Conservation (phyloP, 2,888 invertebrate genomes). For the Drosophila meridiana region DNA sequence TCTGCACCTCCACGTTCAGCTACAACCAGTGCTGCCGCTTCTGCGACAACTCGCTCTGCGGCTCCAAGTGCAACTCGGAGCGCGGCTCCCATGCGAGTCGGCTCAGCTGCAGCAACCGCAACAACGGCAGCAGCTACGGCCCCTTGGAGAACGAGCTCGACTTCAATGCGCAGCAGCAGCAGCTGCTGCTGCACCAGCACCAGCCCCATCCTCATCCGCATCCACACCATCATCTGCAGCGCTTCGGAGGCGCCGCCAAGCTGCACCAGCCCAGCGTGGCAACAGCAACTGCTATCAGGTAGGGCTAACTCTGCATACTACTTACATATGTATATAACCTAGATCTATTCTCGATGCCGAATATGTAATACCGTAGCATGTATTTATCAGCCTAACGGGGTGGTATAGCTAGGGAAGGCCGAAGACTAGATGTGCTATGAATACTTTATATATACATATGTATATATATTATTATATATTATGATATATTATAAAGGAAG, state of each 20-base stretch:
- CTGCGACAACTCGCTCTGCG: constrained; percentile 84
- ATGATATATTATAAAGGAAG: too few species aligned
- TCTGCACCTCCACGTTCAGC: constrained; percentile 85
- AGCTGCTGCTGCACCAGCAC: constrained; percentile 13
- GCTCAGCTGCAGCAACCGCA: constrained; percentile 54
- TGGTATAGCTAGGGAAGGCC: too few species aligned
- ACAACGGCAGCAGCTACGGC: constrained; percentile 6
- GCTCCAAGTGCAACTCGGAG: constrained; percentile 84
- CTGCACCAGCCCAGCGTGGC: constrained; percentile 30
- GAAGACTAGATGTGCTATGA: too few species aligned
- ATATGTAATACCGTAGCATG: too few species aligned
- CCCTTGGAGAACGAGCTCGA: constrained; percentile 34
- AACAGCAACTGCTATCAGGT: constrained; percentile 55
- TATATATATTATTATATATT: too few species aligned
- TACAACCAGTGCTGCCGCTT: constrained; percentile 84
- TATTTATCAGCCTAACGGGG: too few species aligned
- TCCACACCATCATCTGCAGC: constrained; percentile 34
- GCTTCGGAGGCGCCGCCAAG: constrained; percentile 49
- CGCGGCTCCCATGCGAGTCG: constrained; percentile 69
- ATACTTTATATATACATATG: too few species aligned
- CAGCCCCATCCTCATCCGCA: constrained; percentile 39
- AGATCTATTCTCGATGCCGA: too few species aligned
- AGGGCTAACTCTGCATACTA: neutral
- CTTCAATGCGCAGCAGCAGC: constrained; percentile 25
- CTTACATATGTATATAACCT: too few species aligned